These are phyloP conservation scores for Pyxicephalus adspersus DNA, from an alignment of 2,113 vertebrate genomes.

Conservation along the genomic window DNA sequence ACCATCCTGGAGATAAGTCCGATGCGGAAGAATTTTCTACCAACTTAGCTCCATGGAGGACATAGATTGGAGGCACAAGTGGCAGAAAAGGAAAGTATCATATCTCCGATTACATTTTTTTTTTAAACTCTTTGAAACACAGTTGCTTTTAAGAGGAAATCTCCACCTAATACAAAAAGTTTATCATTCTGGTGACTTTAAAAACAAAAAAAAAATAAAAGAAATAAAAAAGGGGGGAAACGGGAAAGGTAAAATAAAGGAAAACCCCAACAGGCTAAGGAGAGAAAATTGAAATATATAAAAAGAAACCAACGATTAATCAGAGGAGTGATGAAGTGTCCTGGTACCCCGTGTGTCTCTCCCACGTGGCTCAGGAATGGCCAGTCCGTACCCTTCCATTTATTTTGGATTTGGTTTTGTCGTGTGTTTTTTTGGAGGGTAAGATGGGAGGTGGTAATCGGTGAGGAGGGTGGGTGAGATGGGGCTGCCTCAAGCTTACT, in stretches of 20 bases:
- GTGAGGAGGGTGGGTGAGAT: constrained; percentile 49
- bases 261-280: constrained; percentile 62
- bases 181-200: too few species aligned
- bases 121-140: too few species aligned
- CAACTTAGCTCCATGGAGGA: too few species aligned
- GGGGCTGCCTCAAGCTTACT: constrained; percentile 13
- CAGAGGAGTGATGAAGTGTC: constrained; percentile 47
- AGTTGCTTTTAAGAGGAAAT: too few species aligned
- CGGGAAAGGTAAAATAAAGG: background rate
- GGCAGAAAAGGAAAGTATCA: too few species aligned
- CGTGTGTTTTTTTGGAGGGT: constrained; percentile 81
- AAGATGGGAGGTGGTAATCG: constrained; percentile 73
- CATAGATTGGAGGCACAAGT: too few species aligned
- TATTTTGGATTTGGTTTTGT: constrained; percentile 70
- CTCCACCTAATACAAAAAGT: too few species aligned
- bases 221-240: constrained; percentile 57
- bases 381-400: constrained; percentile 47
- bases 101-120: too few species aligned
- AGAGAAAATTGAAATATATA: constrained; percentile 66
- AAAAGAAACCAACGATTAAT: constrained; percentile 64
- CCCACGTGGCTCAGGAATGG: constrained; percentile 53
- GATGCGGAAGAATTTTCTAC: too few species aligned
- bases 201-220: constrained; percentile 53
- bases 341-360: constrained; percentile 54
- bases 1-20: too few species aligned